Percentiles rank a stretch among this genome's conserved stretches.
These are phyloP conservation scores for Ennomos erosarius DNA, from an alignment of 2,888 invertebrate species.

Conservation along the genomic window DNA sequence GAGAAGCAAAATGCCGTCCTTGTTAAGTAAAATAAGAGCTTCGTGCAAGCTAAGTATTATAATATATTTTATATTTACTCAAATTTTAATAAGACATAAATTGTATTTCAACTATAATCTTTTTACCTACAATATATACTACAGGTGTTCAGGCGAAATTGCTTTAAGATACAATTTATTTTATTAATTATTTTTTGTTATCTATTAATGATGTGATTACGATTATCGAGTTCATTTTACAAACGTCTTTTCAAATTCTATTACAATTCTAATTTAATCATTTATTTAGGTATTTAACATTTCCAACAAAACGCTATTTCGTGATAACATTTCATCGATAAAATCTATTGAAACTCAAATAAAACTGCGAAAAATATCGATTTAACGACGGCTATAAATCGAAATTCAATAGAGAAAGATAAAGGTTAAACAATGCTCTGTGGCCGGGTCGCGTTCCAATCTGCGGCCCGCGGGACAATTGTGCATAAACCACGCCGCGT, in stretches of 20 bases:
- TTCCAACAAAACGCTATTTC: slow-evolving; percentile 19
- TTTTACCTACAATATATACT: no score
- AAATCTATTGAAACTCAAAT: slow-evolving; percentile 47
- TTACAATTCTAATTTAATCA: slow-evolving; percentile 1
- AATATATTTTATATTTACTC: no score
- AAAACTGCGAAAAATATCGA: slow-evolving; percentile 58
- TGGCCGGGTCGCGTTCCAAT: slow-evolving; percentile 39
- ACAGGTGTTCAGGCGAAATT: no score
- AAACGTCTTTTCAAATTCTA: slow-evolving; percentile 2
- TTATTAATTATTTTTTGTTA: no score
- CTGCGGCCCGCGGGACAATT: slow-evolving; percentile 56
- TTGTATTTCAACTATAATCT: no score
- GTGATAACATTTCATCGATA: slow-evolving; percentile 39
- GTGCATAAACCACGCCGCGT: slow-evolving; percentile 71
- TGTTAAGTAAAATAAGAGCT: no score
- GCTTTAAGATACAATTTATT: no score
- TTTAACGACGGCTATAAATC: slow-evolving; percentile 62
- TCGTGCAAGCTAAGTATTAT: no score
- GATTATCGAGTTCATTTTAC: background rate
- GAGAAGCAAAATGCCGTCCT: no score
- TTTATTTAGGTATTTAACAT: slow-evolving; percentile 3
- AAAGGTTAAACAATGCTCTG: slow-evolving; percentile 44
- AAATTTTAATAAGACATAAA: no score
- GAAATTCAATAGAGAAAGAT: slow-evolving; percentile 57
- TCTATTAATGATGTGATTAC: no score